Base-by-base conservation (phyloP, 53 echinoderm and acorn worm genomes). In the Paracentrotus lividus region DNA sequence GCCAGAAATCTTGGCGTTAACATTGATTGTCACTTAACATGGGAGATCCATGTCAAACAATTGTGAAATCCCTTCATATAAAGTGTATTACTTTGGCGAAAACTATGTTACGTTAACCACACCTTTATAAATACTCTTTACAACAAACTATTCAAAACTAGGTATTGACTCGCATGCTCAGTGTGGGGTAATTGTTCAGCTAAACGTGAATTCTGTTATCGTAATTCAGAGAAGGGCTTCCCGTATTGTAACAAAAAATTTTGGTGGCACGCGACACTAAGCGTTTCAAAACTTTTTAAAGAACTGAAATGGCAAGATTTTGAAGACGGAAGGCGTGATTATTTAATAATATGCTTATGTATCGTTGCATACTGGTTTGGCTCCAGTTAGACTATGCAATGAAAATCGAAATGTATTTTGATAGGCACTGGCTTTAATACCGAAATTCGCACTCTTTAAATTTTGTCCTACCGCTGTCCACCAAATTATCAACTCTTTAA, bases 341-440 rank as follows among this genome's bases (percentile, higher is more conserved):
- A 29, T 27, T 29, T 9, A 66, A 27, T 7, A 66, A 8, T 13
- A 3, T 8, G 31, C 31, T 66, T 29, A 9, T 66, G 27, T 66
- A 66, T 29, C 32, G 60, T 12, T 60, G 60, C 15, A 60, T 60
- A 60, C 60, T 23, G 20, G 60, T 1, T 60, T 12, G 6, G 66
- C 66, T 29, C 66, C 66, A 66, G 32, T 66, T 4, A 66, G 66
- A 66, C 66, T 66, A 66, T 66, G 66, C 26, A 66, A 29, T 66
- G 66, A 66, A 31, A n/a, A 66, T 66, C 4, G 66, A 66, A 66
- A 27, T 66, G 66, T 66, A 9, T 4, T 66, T 4, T 66, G 66
- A 66, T 66, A 66, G 66, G 8, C n/a, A n/a, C 27, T 66, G 32
- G 66, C 26, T 66, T 31, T 31, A 29, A 29, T 4, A 31, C 66